These are phyloP conservation scores for Gallinago nigripennis DNA, from an alignment of 2,797 vertebrate genomes.

Conservation along the genomic window DNA sequence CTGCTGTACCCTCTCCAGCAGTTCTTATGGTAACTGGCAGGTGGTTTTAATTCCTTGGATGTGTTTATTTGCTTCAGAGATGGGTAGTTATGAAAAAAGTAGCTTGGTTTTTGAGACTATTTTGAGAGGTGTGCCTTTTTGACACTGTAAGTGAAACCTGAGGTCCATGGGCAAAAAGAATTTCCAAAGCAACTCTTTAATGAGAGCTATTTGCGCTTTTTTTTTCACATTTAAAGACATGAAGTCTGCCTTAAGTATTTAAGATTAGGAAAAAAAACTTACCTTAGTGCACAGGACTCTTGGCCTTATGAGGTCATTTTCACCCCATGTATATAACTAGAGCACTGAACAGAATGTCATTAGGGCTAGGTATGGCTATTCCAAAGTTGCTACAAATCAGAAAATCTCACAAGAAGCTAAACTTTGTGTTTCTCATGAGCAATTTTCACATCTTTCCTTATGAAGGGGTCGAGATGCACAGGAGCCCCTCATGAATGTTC, in stretches of 20 bases:
- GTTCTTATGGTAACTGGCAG: not conserved
- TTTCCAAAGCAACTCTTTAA: not conserved
- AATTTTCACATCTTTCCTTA: not conserved
- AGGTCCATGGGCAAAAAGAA: not conserved
- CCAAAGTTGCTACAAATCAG: not conserved
- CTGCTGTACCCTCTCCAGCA: too few species aligned
- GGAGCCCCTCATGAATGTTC: not conserved
- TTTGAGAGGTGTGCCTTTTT: not conserved
- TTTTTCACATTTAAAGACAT: not conserved
- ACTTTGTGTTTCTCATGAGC: not conserved
- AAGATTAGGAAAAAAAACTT: not conserved
- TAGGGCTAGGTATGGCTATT: not conserved
- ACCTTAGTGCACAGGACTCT: not conserved
- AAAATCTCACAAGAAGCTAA: not conserved
- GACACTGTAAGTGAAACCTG: not conserved
- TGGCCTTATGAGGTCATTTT: not conserved
- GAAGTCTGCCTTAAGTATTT: accelerated
- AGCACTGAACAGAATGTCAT: not conserved
- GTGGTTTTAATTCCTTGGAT: not conserved
- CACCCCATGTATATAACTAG: not conserved
- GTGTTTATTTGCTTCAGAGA: not conserved
- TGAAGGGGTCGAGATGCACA: not conserved
- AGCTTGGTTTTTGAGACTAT: not conserved
- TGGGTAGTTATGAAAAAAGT: not conserved
- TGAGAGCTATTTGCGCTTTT: not conserved